Base-by-base conservation (phyloP, 2,888 invertebrate species). In the Ectemnius lituratus region DNA sequence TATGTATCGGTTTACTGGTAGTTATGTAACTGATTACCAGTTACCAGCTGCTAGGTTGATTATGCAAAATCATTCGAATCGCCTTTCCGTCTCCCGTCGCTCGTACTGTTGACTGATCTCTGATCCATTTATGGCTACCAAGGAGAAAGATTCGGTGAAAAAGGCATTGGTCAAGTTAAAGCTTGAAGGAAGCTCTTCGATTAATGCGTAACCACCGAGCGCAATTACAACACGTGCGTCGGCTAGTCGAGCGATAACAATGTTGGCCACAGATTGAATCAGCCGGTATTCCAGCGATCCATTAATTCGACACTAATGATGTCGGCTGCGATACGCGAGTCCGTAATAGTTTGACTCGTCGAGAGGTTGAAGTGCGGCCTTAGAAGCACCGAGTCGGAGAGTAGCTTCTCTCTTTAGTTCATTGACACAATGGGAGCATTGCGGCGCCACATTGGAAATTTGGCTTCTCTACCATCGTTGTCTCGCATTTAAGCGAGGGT, bases 361-460 rank as follows among this genome's bases (percentile, higher is more conserved):
- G 23, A 11, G 37, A 37, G 37, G 37, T 23, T 23, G 23, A 3
- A 23, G 37, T 37, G 8, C 37, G 37, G 8, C 37, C 37, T 37
- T 37, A 37, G 37, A 37, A 37, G 37, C 37, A 37, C 37, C 37
- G 3, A 37, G 37, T 37, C 37, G 8, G 37, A 37, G 37, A 37
- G 37, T 8, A 37, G 37, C 37, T 37, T 37, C 37, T 37, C 37
- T 37, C 37, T 37, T 1, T 37, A 8, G 52, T 16, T 52, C 52
- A 16, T 52, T 52, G 52, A 52, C 52, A 52, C 52, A 16, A 16
- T 52, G 16, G 16, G 16, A 14, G 52, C 52, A 16, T 0, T 16
- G 14, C 16, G 45, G 45, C 45, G 37, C 45, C 61, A 16, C 37
- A 61, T 37, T 61, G 37, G 28, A 59, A 37, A 61, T 61, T 37